Evolutionary conservation across 30 jellyfish, hydroid and myxozoan species (phyloP).

Genomic region (Hydractinia echinata): DNA sequence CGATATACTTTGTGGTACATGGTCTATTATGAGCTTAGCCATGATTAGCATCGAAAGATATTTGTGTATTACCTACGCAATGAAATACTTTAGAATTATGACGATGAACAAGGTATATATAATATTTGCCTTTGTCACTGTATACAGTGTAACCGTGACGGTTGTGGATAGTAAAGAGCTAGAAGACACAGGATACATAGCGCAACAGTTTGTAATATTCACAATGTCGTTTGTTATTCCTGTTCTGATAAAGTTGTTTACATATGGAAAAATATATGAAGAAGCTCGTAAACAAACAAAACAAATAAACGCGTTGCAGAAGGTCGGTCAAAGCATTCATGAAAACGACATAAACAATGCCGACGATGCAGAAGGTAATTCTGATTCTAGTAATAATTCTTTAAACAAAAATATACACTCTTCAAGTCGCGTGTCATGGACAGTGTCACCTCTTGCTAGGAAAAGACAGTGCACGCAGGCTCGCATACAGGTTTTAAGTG

Average conservation of each 20-base stretch:
- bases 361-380: background rate
- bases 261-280: conserved; percentile 52
- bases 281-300: conserved; percentile 55
- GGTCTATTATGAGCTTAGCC: conserved; percentile 71
- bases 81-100: conserved; percentile 43
- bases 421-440: conserved; percentile 8
- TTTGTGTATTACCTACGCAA: conserved; percentile 49
- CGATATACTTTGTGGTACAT: conserved; percentile 78
- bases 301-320: conserved; percentile 18
- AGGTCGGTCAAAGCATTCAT: conserved; percentile 10
- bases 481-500: background rate
- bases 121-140: conserved; percentile 2
- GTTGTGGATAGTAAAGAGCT: background rate
- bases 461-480: conserved; percentile 7
- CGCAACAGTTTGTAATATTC: conserved; percentile 27
- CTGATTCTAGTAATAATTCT: background rate
- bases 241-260: conserved; percentile 40
- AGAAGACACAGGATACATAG: background rate
- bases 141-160: conserved; percentile 36
- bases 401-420: conserved; percentile 19
- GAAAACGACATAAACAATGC: background rate
- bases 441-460: conserved; percentile 9
- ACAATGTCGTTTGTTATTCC: conserved; percentile 62
- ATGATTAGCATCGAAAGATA: conserved; percentile 89
- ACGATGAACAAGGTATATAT: conserved; percentile 39